Conservation (phyloP, 2,888 invertebrate species). For the Lottia gigantea region DNA sequence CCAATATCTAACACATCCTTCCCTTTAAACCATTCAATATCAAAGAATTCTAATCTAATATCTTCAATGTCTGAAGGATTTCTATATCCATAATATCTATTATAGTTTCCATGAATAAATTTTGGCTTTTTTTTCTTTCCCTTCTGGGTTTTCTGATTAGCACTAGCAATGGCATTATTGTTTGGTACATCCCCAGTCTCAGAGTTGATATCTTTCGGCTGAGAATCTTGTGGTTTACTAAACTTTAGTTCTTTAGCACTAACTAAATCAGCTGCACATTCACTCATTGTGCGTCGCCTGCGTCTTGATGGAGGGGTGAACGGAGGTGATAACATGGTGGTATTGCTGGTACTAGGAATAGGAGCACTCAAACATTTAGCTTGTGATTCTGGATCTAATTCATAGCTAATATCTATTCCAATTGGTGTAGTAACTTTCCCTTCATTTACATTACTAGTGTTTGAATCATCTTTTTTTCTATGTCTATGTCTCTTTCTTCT, state of each 20-base stretch:
- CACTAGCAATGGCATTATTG: slow-evolving; percentile 15
- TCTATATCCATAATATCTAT: slow-evolving; percentile 95
- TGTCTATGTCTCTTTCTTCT: slow-evolving; percentile 47
- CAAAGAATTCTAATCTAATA: slow-evolving; percentile 84
- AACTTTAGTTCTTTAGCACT: slow-evolving; percentile 32
- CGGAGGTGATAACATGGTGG: slow-evolving; percentile 60
- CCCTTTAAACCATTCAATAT: slow-evolving; percentile 84
- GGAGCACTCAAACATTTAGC: not conserved
- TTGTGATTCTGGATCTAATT: slow-evolving; percentile 3
- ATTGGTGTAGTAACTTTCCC: not conserved
- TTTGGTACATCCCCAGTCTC: slow-evolving; percentile 23
- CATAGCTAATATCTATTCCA: slow-evolving; percentile 17
- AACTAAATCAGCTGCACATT: slow-evolving; percentile 28
- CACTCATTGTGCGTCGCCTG: slow-evolving; percentile 51
- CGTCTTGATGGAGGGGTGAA: slow-evolving; percentile 48
- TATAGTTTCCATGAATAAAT: slow-evolving; percentile 96
- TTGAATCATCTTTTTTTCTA: slow-evolving; percentile 35
- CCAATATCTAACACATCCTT: slow-evolving; percentile 96
- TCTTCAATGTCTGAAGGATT: slow-evolving; percentile 82
- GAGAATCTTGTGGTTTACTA: slow-evolving; percentile 38
- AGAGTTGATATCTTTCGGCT: slow-evolving; percentile 33
- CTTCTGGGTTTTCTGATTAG: slow-evolving; percentile 27
- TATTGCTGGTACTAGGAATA: slow-evolving; percentile 39
- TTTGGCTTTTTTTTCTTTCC: slow-evolving; percentile 70
- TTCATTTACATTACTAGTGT: slow-evolving; percentile 11